Base-by-base conservation (phyloP, 2,888 invertebrate genomes). In the Scaptomyza reducta region DNA sequence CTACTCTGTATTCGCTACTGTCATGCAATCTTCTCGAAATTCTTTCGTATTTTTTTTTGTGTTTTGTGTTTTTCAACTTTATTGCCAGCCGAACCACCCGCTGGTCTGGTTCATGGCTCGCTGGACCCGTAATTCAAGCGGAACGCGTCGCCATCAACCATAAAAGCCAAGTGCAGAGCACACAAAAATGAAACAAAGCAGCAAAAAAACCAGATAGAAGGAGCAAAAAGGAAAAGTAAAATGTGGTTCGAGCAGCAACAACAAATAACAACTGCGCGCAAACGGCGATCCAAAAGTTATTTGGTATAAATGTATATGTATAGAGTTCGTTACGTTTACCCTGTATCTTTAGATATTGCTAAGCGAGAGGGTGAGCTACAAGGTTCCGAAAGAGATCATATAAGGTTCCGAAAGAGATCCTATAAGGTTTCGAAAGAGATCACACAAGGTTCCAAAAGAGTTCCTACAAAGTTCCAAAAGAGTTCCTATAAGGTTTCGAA, bases 71-170 rank as follows among this genome's bases (percentile, higher is more conserved):
- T 68, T 50, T 56, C 68, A 81, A 82, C 77, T 81, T 86, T 88
- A 82, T 81, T 82, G 40, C 40, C 1, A 10, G 14, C 1, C 10
- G 14, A 25, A 40, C 7, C 72, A 51, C 60, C 58, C 66, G 58
- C 74, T 62, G 74, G 31, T 16, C n/a, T 13, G 47, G 47, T 55
- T 73, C 70, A 80, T 51, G 73, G 73, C 88, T 81, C 86, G 82
- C 79, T 85, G 89, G 79, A 57, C 67, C 61, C 79, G 75, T 76
- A 89, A 89, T 84, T 84, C 83, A 89, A 87, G 83, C 83, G 88
- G 68, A 84, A 84, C 86, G 73, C 82, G 83, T 81, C 88, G 83
- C 76, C 71, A 74, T 67, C 64, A 54, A 62, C 84, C 78, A 80
- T 80, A 83, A 89, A 89, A 89, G 84, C 86, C 76, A 85, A 89